Evolutionary conservation across 2,888 invertebrate genomes (phyloP), one percentile per base, ranked within the genome.

Genomic region (Conistra vaccinii): DNA sequence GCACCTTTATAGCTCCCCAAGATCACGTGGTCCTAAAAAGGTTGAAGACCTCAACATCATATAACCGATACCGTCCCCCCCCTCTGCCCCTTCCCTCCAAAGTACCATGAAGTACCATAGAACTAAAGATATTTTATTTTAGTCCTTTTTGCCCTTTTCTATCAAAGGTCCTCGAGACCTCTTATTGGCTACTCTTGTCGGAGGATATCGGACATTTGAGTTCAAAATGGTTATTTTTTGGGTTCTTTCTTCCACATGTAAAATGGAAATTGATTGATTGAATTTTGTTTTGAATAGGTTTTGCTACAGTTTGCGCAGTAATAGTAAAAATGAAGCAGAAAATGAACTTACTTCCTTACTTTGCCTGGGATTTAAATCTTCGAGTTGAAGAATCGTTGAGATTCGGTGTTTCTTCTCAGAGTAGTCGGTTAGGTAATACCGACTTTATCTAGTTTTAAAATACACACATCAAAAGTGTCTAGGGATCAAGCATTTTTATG

Each of bases 121-220:
- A 80, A 80, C 65, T 75, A 69, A 80, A 84, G 63, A 84, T 74
- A 84, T 84, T 86, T 86, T 79, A 82, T 86, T 68, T 80, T 65
- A 69, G 67, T 42, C 65, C 69, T 73, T 77, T 84, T 75, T 67
- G 58, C 75, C 81, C 69, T 82, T 84, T 73, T 67, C 73, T 76
- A 66, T 74, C 57, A 61, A 75, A 83, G 69, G 74, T 73, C 58
- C 77, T 86, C 55, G 53, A 83, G 53, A 23, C 48, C 74, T 60
- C 75, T 80, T 84, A 75, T 69, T 42, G 65, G 69, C 65, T 60
- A 55, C 68, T 82, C 32, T 45, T 17, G 29, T 17, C n/a, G 12
- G 39, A 42, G 53, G 66, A 79, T 79, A 71, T 74, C 68, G 65
- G 60, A 53, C 71, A 53, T 65, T 81, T 60, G 63, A 69, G 80